A percentile compares a stretch with the other conserved stretches of the same genome.
Evolutionary conservation across 2,113 vertebrate species (phyloP).

Genomic region (Lophura nycthemera): DNA sequence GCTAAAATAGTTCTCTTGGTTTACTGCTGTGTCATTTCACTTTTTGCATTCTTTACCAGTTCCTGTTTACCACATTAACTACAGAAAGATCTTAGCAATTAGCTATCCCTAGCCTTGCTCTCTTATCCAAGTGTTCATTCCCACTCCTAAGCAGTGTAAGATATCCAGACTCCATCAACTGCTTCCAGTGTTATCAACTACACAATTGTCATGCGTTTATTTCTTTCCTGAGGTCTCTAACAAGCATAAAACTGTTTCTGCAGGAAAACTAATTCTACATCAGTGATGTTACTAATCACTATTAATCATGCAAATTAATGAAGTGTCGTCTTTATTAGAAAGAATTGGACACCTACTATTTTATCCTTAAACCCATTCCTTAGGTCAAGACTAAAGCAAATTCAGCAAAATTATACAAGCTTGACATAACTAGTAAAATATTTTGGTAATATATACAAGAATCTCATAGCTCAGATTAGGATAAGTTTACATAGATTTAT

Average conservation of each 20-base stretch:
- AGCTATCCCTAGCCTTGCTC: background rate
- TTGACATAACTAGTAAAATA: background rate
- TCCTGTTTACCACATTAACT: background rate
- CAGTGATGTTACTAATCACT: background rate
- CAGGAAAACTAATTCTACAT: background rate
- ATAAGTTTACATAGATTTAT: background rate
- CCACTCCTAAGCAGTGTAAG: background rate
- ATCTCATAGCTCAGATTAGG: background rate
- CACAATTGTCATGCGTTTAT: background rate
- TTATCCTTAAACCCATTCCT: background rate
- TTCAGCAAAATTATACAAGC: background rate
- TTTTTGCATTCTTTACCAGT: slow-evolving; percentile 9
- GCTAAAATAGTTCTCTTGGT: slow-evolving; percentile 19
- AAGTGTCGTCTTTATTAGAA: background rate
- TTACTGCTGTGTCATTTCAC: slow-evolving; percentile 1
- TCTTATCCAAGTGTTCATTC: background rate
- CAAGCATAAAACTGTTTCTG: background rate
- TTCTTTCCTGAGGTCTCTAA: background rate
- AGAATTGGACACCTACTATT: background rate
- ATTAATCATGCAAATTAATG: background rate
- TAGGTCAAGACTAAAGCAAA: background rate
- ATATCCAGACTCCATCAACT: background rate
- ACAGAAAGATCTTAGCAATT: background rate
- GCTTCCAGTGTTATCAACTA: background rate
- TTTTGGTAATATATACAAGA: background rate